A percentile compares a stretch with the other conserved stretches of the same genome.
Conservation (phyloP, 2,888 invertebrate species). For the Nomada lathburiana region DNA sequence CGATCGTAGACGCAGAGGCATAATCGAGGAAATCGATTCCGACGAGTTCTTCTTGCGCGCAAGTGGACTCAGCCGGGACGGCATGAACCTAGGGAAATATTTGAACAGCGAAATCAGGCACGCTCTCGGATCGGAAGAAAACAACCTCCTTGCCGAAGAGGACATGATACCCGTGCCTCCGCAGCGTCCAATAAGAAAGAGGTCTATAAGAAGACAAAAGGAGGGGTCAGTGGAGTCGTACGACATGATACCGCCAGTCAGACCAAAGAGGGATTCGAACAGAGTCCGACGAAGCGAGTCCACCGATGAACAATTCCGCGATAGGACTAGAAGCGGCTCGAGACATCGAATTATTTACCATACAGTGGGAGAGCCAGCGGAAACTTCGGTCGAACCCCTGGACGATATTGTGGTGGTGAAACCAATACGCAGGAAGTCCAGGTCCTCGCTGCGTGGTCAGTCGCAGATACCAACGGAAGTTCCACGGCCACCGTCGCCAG, state of each 20-base stretch:
- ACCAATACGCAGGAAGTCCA: constrained; percentile 80
- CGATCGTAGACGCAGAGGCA: constrained; percentile 86
- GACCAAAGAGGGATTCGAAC: constrained; percentile 84
- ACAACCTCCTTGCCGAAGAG: constrained; percentile 88
- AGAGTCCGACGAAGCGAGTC: constrained; percentile 74
- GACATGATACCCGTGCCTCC: constrained; percentile 75
- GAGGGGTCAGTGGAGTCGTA: constrained; percentile 76
- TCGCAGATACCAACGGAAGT: constrained; percentile 67
- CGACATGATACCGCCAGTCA: constrained; percentile 82
- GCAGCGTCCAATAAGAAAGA: constrained; percentile 75
- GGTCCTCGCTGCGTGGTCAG: constrained; percentile 77
- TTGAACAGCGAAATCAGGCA: constrained; percentile 92
- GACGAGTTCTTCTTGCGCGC: constrained; percentile 94
- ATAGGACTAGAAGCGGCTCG: constrained; percentile 66
- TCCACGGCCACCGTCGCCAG: constrained; percentile 19
- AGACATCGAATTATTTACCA: constrained; percentile 80
- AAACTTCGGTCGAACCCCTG: constrained; percentile 72
- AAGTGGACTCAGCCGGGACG: constrained; percentile 93
- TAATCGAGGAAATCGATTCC: constrained; percentile 94
- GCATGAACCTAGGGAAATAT: constrained; percentile 92
- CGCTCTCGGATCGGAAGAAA: constrained; percentile 88
- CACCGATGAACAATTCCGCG: constrained; percentile 59
- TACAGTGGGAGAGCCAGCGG: constrained; percentile 68
- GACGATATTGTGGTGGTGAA: constrained; percentile 82
- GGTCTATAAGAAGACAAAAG: constrained; percentile 76